phyloP scores from a whole-genome alignment of 2,797 vertebrate species.

The Argya squamiceps region DNA sequence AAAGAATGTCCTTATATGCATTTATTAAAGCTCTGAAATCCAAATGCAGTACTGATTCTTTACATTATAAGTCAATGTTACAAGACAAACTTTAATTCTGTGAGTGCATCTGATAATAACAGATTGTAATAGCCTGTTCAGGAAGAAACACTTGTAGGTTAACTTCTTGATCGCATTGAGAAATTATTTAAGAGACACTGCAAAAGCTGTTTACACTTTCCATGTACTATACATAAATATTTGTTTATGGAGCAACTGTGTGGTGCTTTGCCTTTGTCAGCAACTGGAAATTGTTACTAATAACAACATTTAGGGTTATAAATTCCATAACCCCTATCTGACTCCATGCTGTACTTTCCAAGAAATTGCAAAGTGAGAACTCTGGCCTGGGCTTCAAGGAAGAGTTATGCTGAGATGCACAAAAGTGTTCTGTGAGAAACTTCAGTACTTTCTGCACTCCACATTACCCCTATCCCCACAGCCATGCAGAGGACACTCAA shows the following conservation, averaged over 20 bases:
- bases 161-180: constrained; percentile 51
- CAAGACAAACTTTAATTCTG: background rate
- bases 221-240: constrained; percentile 55
- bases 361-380: constrained; percentile 58
- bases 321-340: constrained; percentile 55
- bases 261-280: constrained; percentile 58
- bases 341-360: constrained; percentile 57
- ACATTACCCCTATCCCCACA: background rate
- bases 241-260: constrained; percentile 66
- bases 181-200: constrained; percentile 62
- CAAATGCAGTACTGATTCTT: background rate
- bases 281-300: constrained; percentile 57
- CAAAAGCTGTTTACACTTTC: constrained; percentile 57
- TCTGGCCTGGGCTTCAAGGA: constrained; percentile 47
- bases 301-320: constrained; percentile 40
- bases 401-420: constrained; percentile 46
- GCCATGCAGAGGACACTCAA: background rate
- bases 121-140: constrained; percentile 13
- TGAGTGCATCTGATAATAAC: background rate
- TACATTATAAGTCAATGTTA: constrained; percentile 33
- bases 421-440: constrained; percentile 35
- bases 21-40: constrained; percentile 17
- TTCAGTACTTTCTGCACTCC: background rate
- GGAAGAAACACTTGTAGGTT: constrained; percentile 67
- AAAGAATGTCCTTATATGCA: background rate